These are phyloP conservation scores for Leucoraja erinaceus DNA, from an alignment of 2,113 vertebrate species.

Conservation along the genomic window DNA sequence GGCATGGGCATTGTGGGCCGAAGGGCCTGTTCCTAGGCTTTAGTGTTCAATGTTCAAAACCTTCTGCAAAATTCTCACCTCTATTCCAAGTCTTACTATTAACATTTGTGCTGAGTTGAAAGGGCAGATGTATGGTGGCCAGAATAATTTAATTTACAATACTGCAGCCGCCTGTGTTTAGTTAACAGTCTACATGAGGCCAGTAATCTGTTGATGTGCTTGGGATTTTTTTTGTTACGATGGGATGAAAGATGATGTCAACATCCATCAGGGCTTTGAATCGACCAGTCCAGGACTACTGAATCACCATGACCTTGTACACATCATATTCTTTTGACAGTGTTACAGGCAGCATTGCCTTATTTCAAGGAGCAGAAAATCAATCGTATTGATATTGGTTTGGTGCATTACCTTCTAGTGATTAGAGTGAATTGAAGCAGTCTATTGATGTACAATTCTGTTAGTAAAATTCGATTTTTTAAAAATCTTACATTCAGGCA, in stretches of 20 bases:
- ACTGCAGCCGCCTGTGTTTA: background rate
- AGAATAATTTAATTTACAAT: background rate
- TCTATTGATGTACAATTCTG: constrained; percentile 25
- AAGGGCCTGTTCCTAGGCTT: too few species aligned
- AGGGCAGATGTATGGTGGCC: background rate
- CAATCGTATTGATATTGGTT: constrained; percentile 31
- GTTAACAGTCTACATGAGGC: background rate
- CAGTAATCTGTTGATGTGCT: background rate
- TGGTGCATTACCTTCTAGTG: constrained; percentile 32
- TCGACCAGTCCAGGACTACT: background rate
- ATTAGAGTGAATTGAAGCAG: constrained; percentile 33
- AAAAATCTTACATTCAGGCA: background rate
- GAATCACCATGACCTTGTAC: constrained; percentile 12
- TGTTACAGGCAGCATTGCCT: constrained; percentile 1
- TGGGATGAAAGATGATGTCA: constrained; percentile 26
- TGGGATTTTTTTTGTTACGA: background rate
- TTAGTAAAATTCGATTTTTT: background rate
- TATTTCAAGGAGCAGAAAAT: constrained; percentile 35
- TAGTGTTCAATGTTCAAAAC: too few species aligned
- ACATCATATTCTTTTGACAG: constrained; percentile 33
- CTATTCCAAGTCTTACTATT: background rate
- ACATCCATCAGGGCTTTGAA: background rate
- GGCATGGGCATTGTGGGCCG: too few species aligned
- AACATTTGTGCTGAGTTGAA: background rate
- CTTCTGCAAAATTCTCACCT: too few species aligned